phyloP scores from a whole-genome alignment of 2,888 invertebrate genomes.

The Meliscaeva auricollis region DNA sequence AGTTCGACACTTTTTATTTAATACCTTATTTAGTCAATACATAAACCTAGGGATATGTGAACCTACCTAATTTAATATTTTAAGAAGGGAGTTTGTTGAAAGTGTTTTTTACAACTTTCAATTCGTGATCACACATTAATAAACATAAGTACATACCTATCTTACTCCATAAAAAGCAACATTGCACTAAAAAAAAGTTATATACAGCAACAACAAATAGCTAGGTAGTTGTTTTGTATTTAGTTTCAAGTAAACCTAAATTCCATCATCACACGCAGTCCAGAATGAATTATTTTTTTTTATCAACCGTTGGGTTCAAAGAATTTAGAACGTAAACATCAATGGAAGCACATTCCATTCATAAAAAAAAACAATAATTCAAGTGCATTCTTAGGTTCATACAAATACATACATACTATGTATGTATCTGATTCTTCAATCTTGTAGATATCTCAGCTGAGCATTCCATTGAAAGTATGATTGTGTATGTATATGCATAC shows the following conservation, averaged over 20 bases:
- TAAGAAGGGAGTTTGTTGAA: too few relatives aligned
- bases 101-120: too few relatives aligned
- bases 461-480: slow-evolving; percentile 46
- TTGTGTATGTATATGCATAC: slow-evolving; percentile 49
- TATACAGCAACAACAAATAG: background rate
- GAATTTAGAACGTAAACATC: slow-evolving; percentile 71
- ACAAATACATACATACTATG: too few relatives aligned
- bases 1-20: too few relatives aligned
- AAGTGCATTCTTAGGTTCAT: slow-evolving; percentile 59
- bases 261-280: background rate
- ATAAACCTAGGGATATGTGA: too few relatives aligned
- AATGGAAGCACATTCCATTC: slow-evolving; percentile 72
- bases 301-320: background rate
- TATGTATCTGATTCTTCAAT: background rate
- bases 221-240: slow-evolving; percentile 8
- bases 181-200: background rate
- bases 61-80: too few relatives aligned
- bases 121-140: too few relatives aligned
- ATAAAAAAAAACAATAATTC: slow-evolving; percentile 60
- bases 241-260: slow-evolving; percentile 14
- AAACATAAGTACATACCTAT: too few relatives aligned
- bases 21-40: too few relatives aligned
- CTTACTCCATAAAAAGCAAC: background rate
- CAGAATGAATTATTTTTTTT: slow-evolving; percentile 16
- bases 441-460: slow-evolving; percentile 41